Evolutionary conservation across 1,140 invertebrate genomes (phyloP).

Genomic region (Sipha flava): DNA sequence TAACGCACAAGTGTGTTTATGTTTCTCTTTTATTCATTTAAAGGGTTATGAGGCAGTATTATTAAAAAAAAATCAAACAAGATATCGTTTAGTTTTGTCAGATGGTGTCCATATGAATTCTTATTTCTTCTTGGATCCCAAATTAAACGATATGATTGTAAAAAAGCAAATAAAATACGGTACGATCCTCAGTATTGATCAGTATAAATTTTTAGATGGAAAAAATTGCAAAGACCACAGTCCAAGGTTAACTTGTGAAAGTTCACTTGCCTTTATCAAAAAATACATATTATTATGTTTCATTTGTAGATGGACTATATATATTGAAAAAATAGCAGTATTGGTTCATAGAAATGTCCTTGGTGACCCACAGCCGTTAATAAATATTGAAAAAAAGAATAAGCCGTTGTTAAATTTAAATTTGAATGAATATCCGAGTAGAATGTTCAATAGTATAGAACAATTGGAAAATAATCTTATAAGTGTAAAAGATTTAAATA

Average conservation of each 20-base stretch:
- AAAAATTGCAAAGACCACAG: background rate
- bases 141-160: background rate
- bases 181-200: background rate
- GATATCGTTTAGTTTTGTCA: background rate
- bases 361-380: constrained; percentile 5
- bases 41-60: background rate
- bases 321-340: background rate
- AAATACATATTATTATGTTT: too few relatives aligned
- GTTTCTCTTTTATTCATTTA: background rate
- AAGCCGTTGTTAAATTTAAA: background rate
- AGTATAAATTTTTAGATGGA: background rate
- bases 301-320: background rate
- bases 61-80: background rate
- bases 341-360: background rate
- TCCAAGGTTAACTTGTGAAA: constrained; percentile 1
- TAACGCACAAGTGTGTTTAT: background rate
- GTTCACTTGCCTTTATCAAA: too few relatives aligned
- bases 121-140: background rate
- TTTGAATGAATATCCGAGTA: background rate
- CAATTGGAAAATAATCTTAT: background rate
- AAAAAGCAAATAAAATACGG: background rate
- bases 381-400: constrained; percentile 14
- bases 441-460: background rate
- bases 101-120: constrained; percentile 16
- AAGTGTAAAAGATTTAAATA: background rate